Conservation (phyloP, 64 coral and sea anemone species). For the Catalaphyllia jardinei region DNA sequence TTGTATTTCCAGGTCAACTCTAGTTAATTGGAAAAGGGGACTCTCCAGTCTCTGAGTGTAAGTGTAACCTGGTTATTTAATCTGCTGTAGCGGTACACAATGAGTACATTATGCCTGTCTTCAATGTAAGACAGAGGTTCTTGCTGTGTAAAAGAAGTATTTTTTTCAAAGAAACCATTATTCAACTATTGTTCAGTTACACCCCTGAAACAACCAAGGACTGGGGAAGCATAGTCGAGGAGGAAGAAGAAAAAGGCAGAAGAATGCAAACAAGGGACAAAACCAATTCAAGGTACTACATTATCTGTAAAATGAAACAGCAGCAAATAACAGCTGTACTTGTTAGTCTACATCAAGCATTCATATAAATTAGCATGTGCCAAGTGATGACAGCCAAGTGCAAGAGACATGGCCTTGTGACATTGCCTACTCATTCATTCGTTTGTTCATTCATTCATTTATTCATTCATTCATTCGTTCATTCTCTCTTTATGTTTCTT, state of each 20-base stretch:
- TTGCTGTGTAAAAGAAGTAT: too few relatives aligned
- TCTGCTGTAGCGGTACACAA: too few relatives aligned
- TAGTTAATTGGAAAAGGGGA: too few relatives aligned
- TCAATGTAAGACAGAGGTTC: too few relatives aligned
- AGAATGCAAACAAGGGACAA: background rate
- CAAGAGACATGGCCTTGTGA: constrained; percentile 65
- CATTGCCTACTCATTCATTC: constrained; percentile 17
- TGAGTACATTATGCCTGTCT: too few relatives aligned
- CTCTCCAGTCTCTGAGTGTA: too few relatives aligned
- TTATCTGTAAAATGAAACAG: constrained; percentile 14
- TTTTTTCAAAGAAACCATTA: background rate
- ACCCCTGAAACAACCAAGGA: constrained; percentile 86
- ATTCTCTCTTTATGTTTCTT: background rate
- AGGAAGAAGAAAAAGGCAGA: constrained; percentile 62
- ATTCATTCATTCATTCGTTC: constrained; percentile 26
- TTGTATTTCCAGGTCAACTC: too few relatives aligned
- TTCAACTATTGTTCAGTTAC: background rate
- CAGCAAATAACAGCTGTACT: too few relatives aligned
- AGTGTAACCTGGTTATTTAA: too few relatives aligned
- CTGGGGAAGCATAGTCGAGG: constrained; percentile 69
- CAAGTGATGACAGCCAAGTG: constrained; percentile 98
- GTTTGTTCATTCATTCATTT: background rate
- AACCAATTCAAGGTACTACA: constrained; percentile 19
- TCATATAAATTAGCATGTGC: constrained; percentile 13
- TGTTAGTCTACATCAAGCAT: too few relatives aligned